These are phyloP conservation scores for Benitochromis conjunctus DNA, from an alignment of 2,113 vertebrate species.

Conservation along the genomic window DNA sequence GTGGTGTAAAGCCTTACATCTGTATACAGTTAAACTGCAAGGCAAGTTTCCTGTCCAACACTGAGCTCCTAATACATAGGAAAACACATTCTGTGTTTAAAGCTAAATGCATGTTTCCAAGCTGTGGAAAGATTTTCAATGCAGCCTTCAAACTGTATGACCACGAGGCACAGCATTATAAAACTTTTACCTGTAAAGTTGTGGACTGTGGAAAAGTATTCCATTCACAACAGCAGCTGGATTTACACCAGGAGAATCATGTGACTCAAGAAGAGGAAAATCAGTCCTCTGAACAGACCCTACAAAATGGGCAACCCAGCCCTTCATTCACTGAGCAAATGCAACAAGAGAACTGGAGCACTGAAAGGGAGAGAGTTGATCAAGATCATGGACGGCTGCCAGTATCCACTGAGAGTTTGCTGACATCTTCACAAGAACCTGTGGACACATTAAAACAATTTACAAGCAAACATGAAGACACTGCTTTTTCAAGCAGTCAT, in stretches of 20 bases:
- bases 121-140: conserved; percentile 89
- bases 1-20: conserved; percentile 92
- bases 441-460: not conserved
- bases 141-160: conserved; percentile 93
- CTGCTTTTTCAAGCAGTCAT: not conserved
- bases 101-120: conserved; percentile 95
- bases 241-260: conserved; percentile 83
- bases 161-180: conserved; percentile 97
- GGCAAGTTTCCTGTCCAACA: conserved; percentile 89
- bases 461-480: conserved; percentile 7
- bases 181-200: conserved; percentile 89
- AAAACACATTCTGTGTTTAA: conserved; percentile 87
- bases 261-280: conserved; percentile 29
- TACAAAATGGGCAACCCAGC: not conserved
- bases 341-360: not conserved
- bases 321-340: conserved; percentile 31
- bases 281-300: conserved; percentile 17
- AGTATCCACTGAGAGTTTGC: conserved; percentile 44
- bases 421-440: conserved; percentile 1
- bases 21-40: conserved; percentile 97
- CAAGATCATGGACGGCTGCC: not conserved
- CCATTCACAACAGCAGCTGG: conserved; percentile 85
- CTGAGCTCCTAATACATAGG: conserved; percentile 86
- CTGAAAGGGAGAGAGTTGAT: not conserved
- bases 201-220: conserved; percentile 87